Base-by-base conservation (phyloP, 1,140 invertebrate genomes). In the Monochamus saltuarius region DNA sequence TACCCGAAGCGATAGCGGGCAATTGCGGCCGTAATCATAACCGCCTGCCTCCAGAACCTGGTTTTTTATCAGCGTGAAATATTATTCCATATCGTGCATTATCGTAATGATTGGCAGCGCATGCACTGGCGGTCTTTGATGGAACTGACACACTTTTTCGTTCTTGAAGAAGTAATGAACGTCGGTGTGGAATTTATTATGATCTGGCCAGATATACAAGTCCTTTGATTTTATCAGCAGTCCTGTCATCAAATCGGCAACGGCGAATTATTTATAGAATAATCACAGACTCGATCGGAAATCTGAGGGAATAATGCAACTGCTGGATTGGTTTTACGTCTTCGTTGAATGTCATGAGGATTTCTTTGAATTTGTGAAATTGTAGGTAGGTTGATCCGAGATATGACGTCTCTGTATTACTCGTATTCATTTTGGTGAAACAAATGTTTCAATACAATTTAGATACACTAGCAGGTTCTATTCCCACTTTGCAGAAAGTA, bases 181-280 rank as follows among this genome's bases (percentile, higher is more conserved):
- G 10, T 29, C 45, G 29, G 10, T 17, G 4, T 16, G 29, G 22
- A 47, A 16, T 16, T 19, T 0, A 47, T 22, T 47, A 16, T 40
- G 14, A 40, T 40, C n/a, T 19, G 10, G 13, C n/a, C 45, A 47
- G 45, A 16, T 19, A 19, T 17, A 47, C n/a, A 19, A 6, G 9
- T 47, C 29, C 45, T 47, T 47, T 47, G 13, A 47, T 47, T 47
- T 47, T 19, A 47, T 47, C 17, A 47, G 14, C 7, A 47, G 17
- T 22, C 17, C 10, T 19, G 14, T 17, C 17, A 47, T 29, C 45
- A 19, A 17, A 19, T 47, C 45, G 45, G 29, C 29, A 22, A 7
- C 16, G 45, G n/a, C 6, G 17, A 47, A 47, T 16, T 22, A 47
- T 47, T 47, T 7, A 47, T 11, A 8, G 45, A 11, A 11, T 22